Evolutionary conservation across 2,888 invertebrate genomes (phyloP).

Genomic region (Chirona hameri): DNA sequence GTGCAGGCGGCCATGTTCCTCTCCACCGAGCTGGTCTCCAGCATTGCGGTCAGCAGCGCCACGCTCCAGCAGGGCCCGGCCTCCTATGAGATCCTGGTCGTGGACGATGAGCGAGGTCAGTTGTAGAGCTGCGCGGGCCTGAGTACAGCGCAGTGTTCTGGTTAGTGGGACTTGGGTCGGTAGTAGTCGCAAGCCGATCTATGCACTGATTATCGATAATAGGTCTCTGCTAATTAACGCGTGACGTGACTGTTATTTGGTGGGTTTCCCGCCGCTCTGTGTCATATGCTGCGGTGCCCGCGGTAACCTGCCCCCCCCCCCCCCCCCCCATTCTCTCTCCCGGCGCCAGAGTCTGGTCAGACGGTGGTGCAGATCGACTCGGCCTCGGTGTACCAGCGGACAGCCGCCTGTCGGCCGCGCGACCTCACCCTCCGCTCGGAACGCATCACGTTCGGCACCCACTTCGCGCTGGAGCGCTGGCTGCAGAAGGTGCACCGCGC

Average conservation of each 20-base stretch:
- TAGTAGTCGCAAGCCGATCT: too few relatives aligned
- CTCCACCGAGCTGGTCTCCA: neutral
- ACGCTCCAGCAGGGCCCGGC: neutral
- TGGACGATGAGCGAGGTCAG: neutral
- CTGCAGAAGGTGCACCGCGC: neutral
- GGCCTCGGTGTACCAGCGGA: neutral
- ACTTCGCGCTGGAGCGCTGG: slow-evolving; percentile 32
- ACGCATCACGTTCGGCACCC: slow-evolving; percentile 32
- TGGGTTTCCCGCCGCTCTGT: neutral
- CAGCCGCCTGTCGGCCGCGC: neutral
- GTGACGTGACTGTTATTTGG: too few relatives aligned
- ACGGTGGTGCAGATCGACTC: neutral
- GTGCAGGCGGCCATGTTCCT: slow-evolving; percentile 48
- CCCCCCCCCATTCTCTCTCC: neutral
- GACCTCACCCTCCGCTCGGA: slow-evolving; percentile 27
- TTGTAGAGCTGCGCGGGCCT: too few relatives aligned
- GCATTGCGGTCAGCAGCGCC: neutral
- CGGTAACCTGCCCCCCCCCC: neutral
- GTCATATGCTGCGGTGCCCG: neutral
- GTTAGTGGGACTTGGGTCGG: too few relatives aligned
- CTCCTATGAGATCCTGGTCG: neutral
- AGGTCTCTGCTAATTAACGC: neutral
- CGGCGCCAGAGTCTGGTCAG: neutral
- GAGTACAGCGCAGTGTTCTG: too few relatives aligned
- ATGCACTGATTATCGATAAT: neutral